Evolutionary conservation across 2,888 invertebrate species (phyloP).

Genomic region (Cosmopolites sordidus): DNA sequence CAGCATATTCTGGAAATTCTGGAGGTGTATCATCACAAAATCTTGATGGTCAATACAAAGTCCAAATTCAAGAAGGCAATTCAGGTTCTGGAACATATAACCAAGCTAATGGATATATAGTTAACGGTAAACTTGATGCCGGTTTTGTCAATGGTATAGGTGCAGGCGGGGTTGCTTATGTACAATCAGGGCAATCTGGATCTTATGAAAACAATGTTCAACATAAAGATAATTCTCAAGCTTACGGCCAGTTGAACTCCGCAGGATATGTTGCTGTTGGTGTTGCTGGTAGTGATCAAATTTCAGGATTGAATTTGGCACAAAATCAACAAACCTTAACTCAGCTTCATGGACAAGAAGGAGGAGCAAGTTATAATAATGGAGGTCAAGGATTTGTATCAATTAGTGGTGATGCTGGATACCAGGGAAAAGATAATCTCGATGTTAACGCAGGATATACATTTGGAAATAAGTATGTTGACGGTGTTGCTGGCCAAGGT

Average conservation of each 20-base stretch:
- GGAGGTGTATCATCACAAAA: neutral
- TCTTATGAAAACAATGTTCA: neutral
- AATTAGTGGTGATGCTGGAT: too few relatives aligned
- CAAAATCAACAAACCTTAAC: too few relatives aligned
- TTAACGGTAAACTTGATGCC: neutral
- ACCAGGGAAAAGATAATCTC: too few relatives aligned
- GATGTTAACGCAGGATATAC: neutral
- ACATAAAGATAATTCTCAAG: neutral
- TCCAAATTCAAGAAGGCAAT: neutral
- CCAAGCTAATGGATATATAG: neutral
- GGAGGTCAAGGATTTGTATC: neutral
- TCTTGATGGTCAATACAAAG: neutral
- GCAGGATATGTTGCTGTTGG: neutral
- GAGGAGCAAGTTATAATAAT: neutral
- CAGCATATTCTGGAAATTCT: neutral
- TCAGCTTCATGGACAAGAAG: too few relatives aligned
- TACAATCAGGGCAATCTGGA: neutral
- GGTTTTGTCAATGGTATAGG: neutral
- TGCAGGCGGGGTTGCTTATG: neutral
- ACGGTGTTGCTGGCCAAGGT: neutral
- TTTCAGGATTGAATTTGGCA: too few relatives aligned
- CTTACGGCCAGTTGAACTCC: too few relatives aligned
- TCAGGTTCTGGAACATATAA: neutral
- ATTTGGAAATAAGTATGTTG: neutral
- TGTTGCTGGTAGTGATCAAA: neutral